Conservation (phyloP, 2,797 vertebrate species). For the Aldrovandia affinis region DNA sequence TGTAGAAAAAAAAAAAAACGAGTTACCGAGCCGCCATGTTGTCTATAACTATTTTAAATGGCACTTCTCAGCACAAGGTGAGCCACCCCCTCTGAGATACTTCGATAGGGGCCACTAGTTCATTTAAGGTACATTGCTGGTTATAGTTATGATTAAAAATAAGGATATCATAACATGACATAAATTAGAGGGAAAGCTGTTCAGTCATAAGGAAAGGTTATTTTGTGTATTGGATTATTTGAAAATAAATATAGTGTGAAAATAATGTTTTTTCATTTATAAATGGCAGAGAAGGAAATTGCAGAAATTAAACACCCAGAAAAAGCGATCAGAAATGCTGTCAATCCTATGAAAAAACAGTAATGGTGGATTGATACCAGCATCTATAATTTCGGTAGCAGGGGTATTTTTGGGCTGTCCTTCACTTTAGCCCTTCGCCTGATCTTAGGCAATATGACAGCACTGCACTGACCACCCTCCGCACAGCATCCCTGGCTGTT, state of each 20-base stretch:
- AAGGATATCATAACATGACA: neutral
- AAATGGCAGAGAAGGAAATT: neutral
- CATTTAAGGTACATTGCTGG: neutral
- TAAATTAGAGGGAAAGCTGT: neutral
- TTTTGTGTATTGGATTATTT: too few species aligned
- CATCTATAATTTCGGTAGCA: neutral
- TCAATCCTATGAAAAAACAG: neutral
- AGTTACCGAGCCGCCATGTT: neutral
- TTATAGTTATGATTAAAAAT: neutral
- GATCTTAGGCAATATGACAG: neutral
- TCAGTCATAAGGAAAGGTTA: neutral
- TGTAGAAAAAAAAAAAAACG: neutral
- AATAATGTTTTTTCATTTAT: neutral
- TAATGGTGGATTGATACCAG: neutral
- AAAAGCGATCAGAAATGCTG: neutral
- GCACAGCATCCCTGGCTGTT: neutral
- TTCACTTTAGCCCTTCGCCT: neutral
- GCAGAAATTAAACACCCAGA: neutral
- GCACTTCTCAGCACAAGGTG: too few species aligned
- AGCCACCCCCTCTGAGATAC: neutral
- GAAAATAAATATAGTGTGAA: too few species aligned
- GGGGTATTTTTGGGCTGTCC: neutral
- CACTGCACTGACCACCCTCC: neutral
- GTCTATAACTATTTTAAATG: too few species aligned
- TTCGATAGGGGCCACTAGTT: neutral